A percentile compares a stretch with the other conserved stretches of the same genome.
phyloP scores from a whole-genome alignment of 2,797 vertebrate genomes.

The Eremophila alpestris region DNA sequence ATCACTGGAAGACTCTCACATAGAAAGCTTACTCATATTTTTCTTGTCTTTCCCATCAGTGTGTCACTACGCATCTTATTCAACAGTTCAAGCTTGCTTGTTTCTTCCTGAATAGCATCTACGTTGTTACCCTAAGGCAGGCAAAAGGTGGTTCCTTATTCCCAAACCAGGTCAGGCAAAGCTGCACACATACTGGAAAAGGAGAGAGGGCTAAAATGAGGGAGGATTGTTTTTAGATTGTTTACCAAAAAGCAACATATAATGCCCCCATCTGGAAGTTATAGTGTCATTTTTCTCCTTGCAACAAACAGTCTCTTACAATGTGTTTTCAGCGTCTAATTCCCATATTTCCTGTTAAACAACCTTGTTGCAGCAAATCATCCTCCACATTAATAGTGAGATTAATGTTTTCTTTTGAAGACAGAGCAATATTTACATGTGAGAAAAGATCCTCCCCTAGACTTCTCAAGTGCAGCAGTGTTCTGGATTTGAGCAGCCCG shows the following conservation, averaged over 20 bases:
- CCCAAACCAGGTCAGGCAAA: background rate
- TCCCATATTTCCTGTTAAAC: background rate
- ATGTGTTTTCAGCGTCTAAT: background rate
- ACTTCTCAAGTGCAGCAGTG: background rate
- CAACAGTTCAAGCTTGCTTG: background rate
- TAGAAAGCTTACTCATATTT: background rate
- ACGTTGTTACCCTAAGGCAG: background rate
- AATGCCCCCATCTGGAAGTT: background rate
- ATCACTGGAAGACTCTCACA: background rate
- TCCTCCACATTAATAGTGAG: background rate
- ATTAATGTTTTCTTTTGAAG: background rate
- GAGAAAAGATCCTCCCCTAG: background rate
- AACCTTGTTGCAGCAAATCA: background rate
- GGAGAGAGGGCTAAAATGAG: background rate
- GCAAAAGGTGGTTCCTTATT: background rate
- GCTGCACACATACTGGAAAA: background rate
- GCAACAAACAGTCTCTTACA: background rate
- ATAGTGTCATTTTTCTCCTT: background rate
- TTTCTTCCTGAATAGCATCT: background rate
- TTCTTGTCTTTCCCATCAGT: background rate
- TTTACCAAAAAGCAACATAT: background rate
- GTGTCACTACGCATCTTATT: background rate
- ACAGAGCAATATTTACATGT: background rate
- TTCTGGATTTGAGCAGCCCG: background rate
- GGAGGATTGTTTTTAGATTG: background rate